These are phyloP conservation scores for Gnathonemus echidnorhynchus DNA, from an alignment of 2,113 vertebrate genomes.

Conservation along the genomic window DNA sequence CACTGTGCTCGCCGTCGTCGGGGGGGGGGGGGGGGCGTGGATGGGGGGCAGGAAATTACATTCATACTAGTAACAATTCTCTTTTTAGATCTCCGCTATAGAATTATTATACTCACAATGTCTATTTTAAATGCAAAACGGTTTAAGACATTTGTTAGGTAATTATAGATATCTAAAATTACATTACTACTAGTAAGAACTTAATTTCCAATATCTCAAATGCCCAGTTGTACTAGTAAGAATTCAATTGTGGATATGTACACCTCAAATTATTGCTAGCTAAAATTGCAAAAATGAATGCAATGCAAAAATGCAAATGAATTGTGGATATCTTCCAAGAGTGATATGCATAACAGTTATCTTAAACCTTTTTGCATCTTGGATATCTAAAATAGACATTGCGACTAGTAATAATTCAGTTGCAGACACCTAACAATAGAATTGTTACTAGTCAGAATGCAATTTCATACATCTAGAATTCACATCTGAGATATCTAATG, in stretches of 20 bases:
- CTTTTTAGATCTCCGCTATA: neutral
- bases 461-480: neutral
- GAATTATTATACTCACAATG: neutral
- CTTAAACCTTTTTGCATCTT: neutral
- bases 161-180: neutral
- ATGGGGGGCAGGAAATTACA: neutral
- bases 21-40: neutral
- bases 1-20: neutral
- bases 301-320: neutral
- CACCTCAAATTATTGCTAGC: neutral
- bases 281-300: too few species aligned
- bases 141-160: neutral
- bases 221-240: neutral
- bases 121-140: neutral
- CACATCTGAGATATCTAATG: neutral
- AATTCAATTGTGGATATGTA: neutral
- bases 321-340: neutral
- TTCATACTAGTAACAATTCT: neutral
- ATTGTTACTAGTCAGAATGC: neutral
- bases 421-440: too few species aligned
- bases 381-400: neutral
- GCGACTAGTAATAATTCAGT: neutral
- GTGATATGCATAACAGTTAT: neutral
- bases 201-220: neutral
- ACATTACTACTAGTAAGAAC: neutral